Base-by-base conservation (phyloP, 1,140 invertebrate species). In the Carcinoscorpius rotundicauda region DNA sequence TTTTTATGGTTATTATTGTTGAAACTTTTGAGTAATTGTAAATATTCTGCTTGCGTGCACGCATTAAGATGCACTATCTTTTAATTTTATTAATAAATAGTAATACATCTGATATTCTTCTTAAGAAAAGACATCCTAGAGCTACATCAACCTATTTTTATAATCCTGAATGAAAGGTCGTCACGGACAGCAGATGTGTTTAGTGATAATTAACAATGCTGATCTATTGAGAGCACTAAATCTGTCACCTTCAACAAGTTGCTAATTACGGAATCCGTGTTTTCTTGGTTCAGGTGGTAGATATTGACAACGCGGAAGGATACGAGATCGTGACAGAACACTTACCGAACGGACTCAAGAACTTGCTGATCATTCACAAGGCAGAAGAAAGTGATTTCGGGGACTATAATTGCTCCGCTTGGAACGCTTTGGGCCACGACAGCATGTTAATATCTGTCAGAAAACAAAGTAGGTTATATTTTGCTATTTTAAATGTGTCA, bases 371-470 rank as follows among this genome's bases (percentile, higher is more conserved):
- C 60, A 91, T 97, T 56, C 81, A 85, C 60, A 86, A 91, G 71
- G 88, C 89, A 52, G 84, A 86, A 71, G 83, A 86, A 49, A 84
- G 82, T 65, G 91, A 97, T 75, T 97, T 93, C 75, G 93, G 93
- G 10, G 80, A 84, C 67, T 97, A 96, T 79, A 97, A 95, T 78
- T 97, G 94, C 76, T 91, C 91, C 51, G 91, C 95, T 4, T 84
- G 85, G 58, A 97, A 97, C 77, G 85, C 86, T 62, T 95, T 89
- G 74, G 93, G 94, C 29, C 85, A 84, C 51, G 90, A 94, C 74
- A 84, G 85, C 3, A 81, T 88, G 66, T 83, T 90, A 71, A 95
- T 97, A 64, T 84, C 84, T 53, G 79, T 97, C 64, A 85, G 85
- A 74, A 85, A 88, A 70, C 89, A 93, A 80, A 89, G 93, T 96